Percentiles rank a stretch among this genome's conserved stretches.
Conservation (phyloP, 2,888 invertebrate genomes). For the Leptinotarsa juncta region DNA sequence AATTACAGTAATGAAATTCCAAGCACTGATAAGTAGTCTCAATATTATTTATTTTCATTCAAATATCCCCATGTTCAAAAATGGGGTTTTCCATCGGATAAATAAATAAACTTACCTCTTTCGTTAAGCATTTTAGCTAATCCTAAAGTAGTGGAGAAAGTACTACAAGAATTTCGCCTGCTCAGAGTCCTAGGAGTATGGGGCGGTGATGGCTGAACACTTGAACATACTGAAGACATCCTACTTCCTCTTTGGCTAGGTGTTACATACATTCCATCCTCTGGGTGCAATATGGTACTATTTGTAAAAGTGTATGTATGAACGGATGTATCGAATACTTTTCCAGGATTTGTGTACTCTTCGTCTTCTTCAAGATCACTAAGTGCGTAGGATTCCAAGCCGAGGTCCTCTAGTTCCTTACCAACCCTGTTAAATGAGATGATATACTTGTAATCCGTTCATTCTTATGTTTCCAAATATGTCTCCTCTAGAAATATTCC, state of each 20-base stretch:
- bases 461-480: too few species aligned
- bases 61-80: not conserved
- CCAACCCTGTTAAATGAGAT: conserved; percentile 70
- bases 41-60: too few species aligned
- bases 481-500: too few species aligned
- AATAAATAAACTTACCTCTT: conserved; percentile 66
- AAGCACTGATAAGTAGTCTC: too few species aligned
- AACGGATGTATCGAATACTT: conserved; percentile 80
- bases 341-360: conserved; percentile 77
- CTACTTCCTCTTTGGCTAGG: conserved; percentile 73
- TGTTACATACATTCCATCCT: conserved; percentile 80
- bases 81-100: not conserved
- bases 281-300: conserved; percentile 90
- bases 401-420: conserved; percentile 79
- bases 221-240: conserved; percentile 75
- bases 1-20: too few species aligned
- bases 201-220: conserved; percentile 67
- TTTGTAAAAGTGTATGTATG: conserved; percentile 90
- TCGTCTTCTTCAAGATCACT: conserved; percentile 81
- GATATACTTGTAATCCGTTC: too few species aligned
- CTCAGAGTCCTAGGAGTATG: conserved; percentile 70
- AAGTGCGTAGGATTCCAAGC: conserved; percentile 76
- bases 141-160: conserved; percentile 79
- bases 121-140: conserved; percentile 83
- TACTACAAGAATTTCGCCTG: conserved; percentile 83